Conservation (phyloP, 2,888 invertebrate species). For the Odiellus spinosus region DNA sequence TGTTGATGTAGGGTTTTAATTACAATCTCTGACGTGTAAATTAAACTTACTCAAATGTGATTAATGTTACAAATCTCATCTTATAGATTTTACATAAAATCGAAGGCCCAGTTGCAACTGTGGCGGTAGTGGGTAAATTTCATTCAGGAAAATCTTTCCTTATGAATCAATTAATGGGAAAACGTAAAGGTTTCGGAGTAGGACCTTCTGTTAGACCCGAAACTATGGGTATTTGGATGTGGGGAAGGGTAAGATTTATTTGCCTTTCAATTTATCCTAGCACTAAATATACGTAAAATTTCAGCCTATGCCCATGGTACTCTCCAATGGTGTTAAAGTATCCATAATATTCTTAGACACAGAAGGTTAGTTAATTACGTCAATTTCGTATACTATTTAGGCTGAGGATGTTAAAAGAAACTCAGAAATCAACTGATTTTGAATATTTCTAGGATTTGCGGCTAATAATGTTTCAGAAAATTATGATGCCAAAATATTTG, state of each 20-base stretch:
- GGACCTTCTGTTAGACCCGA: conserved; percentile 19
- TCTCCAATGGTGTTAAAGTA: conserved; percentile 7
- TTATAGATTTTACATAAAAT: conserved; percentile 16
- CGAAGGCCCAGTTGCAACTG: conserved; percentile 16
- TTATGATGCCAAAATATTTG: conserved; percentile 22
- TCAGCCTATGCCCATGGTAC: conserved; percentile 13
- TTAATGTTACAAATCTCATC: no score
- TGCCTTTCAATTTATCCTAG: no score
- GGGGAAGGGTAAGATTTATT: conserved; percentile 19
- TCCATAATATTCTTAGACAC: conserved; percentile 20
- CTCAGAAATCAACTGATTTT: no score
- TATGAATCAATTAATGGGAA: conserved; percentile 21
- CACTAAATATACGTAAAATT: not conserved
- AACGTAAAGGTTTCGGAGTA: conserved; percentile 19
- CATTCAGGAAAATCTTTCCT: conserved; percentile 22
- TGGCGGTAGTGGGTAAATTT: conserved; percentile 21
- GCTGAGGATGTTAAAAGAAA: no score
- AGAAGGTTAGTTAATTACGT: conserved; percentile 16
- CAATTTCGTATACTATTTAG: not conserved
- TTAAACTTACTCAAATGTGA: no score
- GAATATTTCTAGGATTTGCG: conserved; percentile 16
- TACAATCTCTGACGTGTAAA: no score
- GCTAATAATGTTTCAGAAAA: conserved; percentile 21
- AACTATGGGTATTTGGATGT: conserved; percentile 22
- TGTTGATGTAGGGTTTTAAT: conserved; percentile 12